phyloP scores from a whole-genome alignment of 2,113 vertebrate species.

The Ceyx melanurus region DNA sequence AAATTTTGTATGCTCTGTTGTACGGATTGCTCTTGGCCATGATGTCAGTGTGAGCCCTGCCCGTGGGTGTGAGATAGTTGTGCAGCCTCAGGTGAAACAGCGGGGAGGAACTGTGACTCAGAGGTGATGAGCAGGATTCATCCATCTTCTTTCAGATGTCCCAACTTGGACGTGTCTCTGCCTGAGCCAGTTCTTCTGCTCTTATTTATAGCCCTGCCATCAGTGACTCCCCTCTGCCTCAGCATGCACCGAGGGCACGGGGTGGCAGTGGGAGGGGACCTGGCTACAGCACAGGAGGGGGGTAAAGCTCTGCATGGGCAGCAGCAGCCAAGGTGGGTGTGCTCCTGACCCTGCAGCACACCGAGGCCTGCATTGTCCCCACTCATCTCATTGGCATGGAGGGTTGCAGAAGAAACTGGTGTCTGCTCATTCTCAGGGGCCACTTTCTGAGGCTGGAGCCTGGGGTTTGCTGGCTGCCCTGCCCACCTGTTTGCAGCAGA shows the following conservation, averaged over 20 bases:
- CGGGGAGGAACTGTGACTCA: not conserved
- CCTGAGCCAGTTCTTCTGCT: not conserved
- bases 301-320: not conserved
- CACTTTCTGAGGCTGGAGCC: not conserved
- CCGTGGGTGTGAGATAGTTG: not conserved
- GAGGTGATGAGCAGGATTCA: not conserved
- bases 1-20: not conserved
- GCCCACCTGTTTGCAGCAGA: not conserved
- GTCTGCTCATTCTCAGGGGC: not conserved
- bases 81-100: constrained; percentile 16
- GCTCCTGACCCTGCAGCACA: not conserved
- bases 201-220: not conserved
- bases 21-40: not conserved
- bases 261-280: too few species aligned
- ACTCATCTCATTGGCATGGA: fast-evolving
- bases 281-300: fast-evolving
- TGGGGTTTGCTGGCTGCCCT: fast-evolving
- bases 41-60: not conserved
- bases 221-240: not conserved
- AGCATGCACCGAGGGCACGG: fast-evolving
- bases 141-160: not conserved
- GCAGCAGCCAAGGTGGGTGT: not conserved
- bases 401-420: not conserved
- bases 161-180: not conserved
- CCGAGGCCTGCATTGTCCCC: fast-evolving